These are phyloP conservation scores for Hirtodrosophila trivittata DNA, from an alignment of 2,888 invertebrate genomes.

Conservation along the genomic window DNA sequence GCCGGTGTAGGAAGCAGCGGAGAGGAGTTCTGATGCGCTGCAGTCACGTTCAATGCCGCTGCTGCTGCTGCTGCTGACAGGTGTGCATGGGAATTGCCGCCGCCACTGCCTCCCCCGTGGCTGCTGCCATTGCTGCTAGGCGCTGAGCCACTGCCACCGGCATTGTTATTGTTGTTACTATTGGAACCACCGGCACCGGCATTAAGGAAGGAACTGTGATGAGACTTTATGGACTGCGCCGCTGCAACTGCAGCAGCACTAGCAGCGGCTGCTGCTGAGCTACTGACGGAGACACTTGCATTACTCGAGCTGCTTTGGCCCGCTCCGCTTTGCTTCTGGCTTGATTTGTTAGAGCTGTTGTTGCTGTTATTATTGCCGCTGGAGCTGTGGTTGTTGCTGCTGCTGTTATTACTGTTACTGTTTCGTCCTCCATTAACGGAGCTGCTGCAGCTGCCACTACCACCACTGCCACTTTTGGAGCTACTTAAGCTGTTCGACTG, in stretches of 20 bases:
- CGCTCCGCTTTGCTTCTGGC: constrained; percentile 65
- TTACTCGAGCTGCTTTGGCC: constrained; percentile 47
- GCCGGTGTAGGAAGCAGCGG: constrained; percentile 88
- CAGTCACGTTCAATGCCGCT: constrained; percentile 81
- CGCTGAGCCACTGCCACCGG: constrained; percentile 56
- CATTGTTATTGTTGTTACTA: constrained; percentile 35
- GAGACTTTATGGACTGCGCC: constrained; percentile 82
- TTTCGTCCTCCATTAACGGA: constrained; percentile 93
- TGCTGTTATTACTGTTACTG: constrained; percentile 82
- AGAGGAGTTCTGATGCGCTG: constrained; percentile 84
- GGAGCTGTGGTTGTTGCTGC: constrained; percentile 70
- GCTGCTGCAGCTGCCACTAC: constrained; percentile 85
- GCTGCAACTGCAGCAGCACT: constrained; percentile 80
- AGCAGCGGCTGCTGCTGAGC: constrained; percentile 79
- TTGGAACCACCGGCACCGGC: constrained; percentile 60
- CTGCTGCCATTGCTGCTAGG: constrained; percentile 28
- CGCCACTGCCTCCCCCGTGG: constrained; percentile 44
- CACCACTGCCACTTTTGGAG: constrained; percentile 76
- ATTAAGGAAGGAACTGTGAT: constrained; percentile 84
- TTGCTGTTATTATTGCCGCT: constrained; percentile 53
- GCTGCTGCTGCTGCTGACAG: constrained; percentile 68
- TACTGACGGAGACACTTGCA: constrained; percentile 39
- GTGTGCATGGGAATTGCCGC: constrained; percentile 47
- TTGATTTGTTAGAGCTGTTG: constrained; percentile 61
- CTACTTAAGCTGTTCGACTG: constrained; percentile 82